phyloP scores from a whole-genome alignment of 1,140 invertebrate species.

The Phthorimaea operculella region DNA sequence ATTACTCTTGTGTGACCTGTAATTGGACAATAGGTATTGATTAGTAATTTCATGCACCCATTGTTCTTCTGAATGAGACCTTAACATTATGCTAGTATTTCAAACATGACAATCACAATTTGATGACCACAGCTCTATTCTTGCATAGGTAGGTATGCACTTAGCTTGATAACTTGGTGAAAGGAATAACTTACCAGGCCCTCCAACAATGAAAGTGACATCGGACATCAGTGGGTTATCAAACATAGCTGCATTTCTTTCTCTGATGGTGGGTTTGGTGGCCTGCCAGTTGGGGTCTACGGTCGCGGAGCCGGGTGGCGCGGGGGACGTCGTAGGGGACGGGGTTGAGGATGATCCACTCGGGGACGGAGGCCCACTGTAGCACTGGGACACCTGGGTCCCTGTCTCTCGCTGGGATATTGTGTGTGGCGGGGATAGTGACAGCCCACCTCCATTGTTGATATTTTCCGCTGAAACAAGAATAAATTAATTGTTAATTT shows the following conservation, averaged over 20 bases:
- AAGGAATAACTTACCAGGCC: slow-evolving; percentile 68
- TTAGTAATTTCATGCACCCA: background rate
- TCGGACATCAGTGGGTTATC: slow-evolving; percentile 95
- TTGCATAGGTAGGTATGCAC: too few relatives aligned
- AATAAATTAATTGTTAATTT: too few relatives aligned
- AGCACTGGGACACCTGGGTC: slow-evolving; percentile 57
- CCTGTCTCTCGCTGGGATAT: slow-evolving; percentile 58
- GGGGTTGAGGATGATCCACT: slow-evolving; percentile 40
- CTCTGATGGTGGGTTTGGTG: slow-evolving; percentile 85
- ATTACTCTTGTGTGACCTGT: slow-evolving; percentile 82
- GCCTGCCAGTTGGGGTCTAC: slow-evolving; percentile 92
- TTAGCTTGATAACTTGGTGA: too few relatives aligned
- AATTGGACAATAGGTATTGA: slow-evolving; percentile 22
- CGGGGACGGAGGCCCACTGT: slow-evolving; percentile 55
- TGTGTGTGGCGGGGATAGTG: slow-evolving; percentile 55
- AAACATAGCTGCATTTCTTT: slow-evolving; percentile 94
- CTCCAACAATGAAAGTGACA: slow-evolving; percentile 87
- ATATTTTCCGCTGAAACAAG: slow-evolving; percentile 56
- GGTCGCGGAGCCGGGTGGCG: slow-evolving; percentile 69
- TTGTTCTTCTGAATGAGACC: too few relatives aligned
- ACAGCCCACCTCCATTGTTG: slow-evolving; percentile 58
- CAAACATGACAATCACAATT: too few relatives aligned
- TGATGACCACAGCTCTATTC: too few relatives aligned
- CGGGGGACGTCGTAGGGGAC: slow-evolving; percentile 43
- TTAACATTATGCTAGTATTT: too few relatives aligned